Conservation (phyloP, 1,140 invertebrate species). For the Meteorus sp. region DNA sequence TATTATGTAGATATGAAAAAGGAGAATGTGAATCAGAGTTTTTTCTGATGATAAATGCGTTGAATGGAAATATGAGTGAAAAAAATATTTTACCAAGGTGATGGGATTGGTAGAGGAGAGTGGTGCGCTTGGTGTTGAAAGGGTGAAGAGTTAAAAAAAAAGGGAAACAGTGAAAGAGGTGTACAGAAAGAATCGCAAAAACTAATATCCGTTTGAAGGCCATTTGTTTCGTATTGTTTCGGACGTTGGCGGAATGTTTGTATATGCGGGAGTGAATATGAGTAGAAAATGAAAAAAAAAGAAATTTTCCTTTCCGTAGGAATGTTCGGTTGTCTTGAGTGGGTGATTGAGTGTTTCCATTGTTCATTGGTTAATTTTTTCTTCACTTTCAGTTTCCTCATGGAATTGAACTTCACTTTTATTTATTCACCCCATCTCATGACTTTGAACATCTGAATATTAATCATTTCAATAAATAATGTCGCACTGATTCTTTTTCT, state of each 20-base stretch:
- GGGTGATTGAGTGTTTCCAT: conserved; percentile 36
- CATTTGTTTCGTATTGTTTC: conserved; percentile 38
- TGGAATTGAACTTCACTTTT: too few species aligned
- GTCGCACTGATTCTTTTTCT: too few species aligned
- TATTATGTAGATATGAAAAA: not conserved
- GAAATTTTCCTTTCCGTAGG: too few species aligned
- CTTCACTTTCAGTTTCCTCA: conserved; percentile 21
- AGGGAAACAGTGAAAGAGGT: not conserved
- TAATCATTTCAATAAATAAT: too few species aligned
- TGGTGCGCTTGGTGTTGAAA: not conserved
- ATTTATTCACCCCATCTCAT: too few species aligned
- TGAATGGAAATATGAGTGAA: conserved; percentile 32
- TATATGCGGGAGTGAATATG: too few species aligned
- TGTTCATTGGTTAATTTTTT: conserved; percentile 27
- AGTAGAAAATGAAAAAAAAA: too few species aligned
- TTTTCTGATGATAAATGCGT: conserved; percentile 37
- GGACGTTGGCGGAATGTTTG: conserved; percentile 17
- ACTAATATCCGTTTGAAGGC: conserved; percentile 35
- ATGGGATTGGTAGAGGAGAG: conserved; percentile 14
- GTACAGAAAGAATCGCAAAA: conserved; percentile 30
- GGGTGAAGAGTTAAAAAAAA: not conserved
- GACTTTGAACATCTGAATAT: too few species aligned
- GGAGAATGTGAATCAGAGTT: not conserved
- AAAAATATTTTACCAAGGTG: conserved; percentile 33
- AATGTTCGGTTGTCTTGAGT: conserved; percentile 32